A percentile compares a stretch with the other conserved stretches of the same genome.
phyloP scores from a whole-genome alignment of 2,888 invertebrate species.

The Drosophila cognata region DNA sequence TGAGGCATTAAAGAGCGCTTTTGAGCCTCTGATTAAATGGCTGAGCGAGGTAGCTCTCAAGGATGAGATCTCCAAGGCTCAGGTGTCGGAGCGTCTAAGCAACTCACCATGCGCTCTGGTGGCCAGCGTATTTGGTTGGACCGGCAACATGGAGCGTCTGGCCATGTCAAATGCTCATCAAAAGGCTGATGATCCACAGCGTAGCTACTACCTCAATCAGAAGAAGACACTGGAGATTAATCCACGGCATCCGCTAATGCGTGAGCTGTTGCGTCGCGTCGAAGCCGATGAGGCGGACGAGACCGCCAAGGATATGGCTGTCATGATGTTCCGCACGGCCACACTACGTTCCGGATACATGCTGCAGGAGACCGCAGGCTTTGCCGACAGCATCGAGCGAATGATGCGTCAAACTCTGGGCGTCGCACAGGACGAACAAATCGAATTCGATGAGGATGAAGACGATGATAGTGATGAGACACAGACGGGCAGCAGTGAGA shows the following conservation, averaged over 20 bases:
- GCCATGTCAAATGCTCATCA: slow-evolving; percentile 98
- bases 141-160: slow-evolving; percentile 99
- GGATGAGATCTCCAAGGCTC: slow-evolving; percentile 91
- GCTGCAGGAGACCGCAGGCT: slow-evolving; percentile 93
- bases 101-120: slow-evolving; percentile 98
- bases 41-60: slow-evolving; percentile 92
- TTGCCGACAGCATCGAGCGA: slow-evolving; percentile 95
- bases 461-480: slow-evolving; percentile 83
- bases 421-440: slow-evolving; percentile 90
- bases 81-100: slow-evolving; percentile 94
- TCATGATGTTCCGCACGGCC: slow-evolving; percentile 96
- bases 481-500: slow-evolving; percentile 83
- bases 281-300: slow-evolving; percentile 91
- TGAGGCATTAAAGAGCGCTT: slow-evolving; percentile 91
- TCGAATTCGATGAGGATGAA: slow-evolving; percentile 85
- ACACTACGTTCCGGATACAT: slow-evolving; percentile 97
- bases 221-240: slow-evolving; percentile 99
- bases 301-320: slow-evolving; percentile 92
- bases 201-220: slow-evolving; percentile 94
- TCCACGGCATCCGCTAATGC: slow-evolving; percentile 97
- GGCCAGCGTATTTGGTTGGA: slow-evolving; percentile 99
- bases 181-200: slow-evolving; percentile 96
- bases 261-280: slow-evolving; percentile 94
- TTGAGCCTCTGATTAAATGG: slow-evolving; percentile 96
- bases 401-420: slow-evolving; percentile 94